Evolutionary conservation across 2,888 invertebrate genomes (phyloP), one percentile per base, ranked within the genome.

Genomic region (Eupithecia pulchellata): DNA sequence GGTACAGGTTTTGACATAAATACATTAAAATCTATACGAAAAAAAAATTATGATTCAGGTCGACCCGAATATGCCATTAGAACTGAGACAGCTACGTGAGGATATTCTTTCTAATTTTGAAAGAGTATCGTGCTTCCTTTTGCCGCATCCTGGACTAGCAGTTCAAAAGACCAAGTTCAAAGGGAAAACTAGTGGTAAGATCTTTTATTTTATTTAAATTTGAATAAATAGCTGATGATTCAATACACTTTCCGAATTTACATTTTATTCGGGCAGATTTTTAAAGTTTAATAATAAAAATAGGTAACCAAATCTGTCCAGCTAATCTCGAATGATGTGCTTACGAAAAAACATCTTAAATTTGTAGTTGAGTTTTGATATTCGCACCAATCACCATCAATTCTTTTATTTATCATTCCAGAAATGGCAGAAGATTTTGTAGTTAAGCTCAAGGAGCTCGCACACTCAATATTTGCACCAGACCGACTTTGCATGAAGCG

Each of bases 71-170:
- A 70, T 72, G 17, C 60, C 66, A 2, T 61, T 64, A n/a, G 79
- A 79, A 42, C 55, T 79, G 71, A 65, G 58, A 64, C 64, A 77
- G 27, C 27, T 79, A 20, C 71, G 75, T 17, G 27, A 76, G 34
- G 66, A 72, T 36, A 74, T 78, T 32, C 57, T 62, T 9, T 68
- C 74, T 4, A 76, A 72, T 39, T 79, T 78, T 58, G 74, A 77
- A 47, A 74, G 71, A 9, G 72, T 79, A 9, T 72, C 72, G 11
- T 78, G 77, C 36, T 79, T 79, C 39, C 66, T 79, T 60, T 77
- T 79, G 76, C 78, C 79, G 4, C 79, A 79, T 68, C 79, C 79
- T 14, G 79, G 79, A 6, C 72, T 78, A 27, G 52, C 30, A 13
- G 73, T 77, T 6, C 6, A 64, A 13, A 63, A 64, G 2, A 20